These are phyloP conservation scores for Abrostola tripartita DNA, from an alignment of 2,888 invertebrate species.

Conservation along the genomic window DNA sequence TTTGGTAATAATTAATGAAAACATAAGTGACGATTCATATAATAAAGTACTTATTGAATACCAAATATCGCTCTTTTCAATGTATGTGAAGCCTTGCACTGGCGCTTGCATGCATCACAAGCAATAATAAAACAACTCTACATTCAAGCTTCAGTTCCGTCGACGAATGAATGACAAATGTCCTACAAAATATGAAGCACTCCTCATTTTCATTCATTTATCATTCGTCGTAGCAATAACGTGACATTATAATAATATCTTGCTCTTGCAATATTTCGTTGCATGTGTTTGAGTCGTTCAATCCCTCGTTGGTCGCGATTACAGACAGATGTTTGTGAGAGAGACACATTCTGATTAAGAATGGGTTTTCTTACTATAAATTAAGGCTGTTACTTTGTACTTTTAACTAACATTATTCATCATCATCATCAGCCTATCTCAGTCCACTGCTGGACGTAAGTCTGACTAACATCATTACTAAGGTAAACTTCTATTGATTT, in stretches of 20 bases:
- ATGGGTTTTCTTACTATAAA: background rate
- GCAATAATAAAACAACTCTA: slow-evolving; percentile 14
- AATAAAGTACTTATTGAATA: background rate
- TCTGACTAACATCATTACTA: too few species aligned
- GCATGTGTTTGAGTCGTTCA: slow-evolving; percentile 8
- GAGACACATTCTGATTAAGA: background rate
- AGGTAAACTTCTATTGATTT: too few species aligned
- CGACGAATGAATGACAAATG: slow-evolving; percentile 35
- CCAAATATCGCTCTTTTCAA: background rate
- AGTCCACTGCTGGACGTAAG: too few species aligned
- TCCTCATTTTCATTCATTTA: slow-evolving; percentile 46
- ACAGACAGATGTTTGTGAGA: background rate
- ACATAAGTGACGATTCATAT: too few species aligned
- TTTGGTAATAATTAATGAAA: too few species aligned
- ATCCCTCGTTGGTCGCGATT: background rate
- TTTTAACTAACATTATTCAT: too few species aligned
- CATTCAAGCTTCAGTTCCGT: slow-evolving; percentile 24
- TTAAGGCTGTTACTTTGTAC: background rate
- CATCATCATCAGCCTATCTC: too few species aligned
- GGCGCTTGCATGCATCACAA: background rate
- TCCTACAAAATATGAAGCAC: slow-evolving; percentile 24
- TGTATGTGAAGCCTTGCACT: background rate
- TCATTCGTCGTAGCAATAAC: slow-evolving; percentile 39
- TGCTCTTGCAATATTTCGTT: slow-evolving; percentile 2
- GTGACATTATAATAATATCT: slow-evolving; percentile 23